These are phyloP conservation scores for Lasioglossum vierecki DNA, from an alignment of 2,888 invertebrate genomes.

Conservation along the genomic window DNA sequence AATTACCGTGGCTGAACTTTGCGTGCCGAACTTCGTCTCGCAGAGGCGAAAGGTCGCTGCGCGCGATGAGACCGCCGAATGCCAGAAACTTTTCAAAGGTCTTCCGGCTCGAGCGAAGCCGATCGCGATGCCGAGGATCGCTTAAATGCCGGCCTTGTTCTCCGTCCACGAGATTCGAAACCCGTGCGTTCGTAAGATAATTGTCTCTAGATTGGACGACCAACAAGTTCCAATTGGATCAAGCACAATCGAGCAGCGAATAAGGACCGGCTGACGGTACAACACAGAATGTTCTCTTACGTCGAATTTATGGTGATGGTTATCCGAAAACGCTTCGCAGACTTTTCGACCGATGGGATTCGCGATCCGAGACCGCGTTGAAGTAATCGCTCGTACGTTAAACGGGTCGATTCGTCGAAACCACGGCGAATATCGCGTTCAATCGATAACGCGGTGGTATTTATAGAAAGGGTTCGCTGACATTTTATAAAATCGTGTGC, in stretches of 20 bases:
- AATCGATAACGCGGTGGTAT: conserved; percentile 65
- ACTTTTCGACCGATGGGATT: background rate
- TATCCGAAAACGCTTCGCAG: conserved; percentile 3
- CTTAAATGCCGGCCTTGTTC: conserved; percentile 29
- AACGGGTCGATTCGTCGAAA: conserved; percentile 29
- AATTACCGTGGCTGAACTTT: conserved; percentile 55
- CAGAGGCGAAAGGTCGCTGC: conserved; percentile 44
- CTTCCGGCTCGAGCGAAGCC: conserved; percentile 1
- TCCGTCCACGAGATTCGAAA: background rate
- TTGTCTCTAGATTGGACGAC: background rate
- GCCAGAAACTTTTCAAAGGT: conserved; percentile 59
- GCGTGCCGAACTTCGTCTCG: conserved; percentile 47
- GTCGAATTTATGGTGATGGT: conserved; percentile 14
- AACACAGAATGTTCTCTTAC: conserved; percentile 10
- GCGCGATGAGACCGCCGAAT: conserved; percentile 42
- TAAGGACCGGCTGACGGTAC: background rate
- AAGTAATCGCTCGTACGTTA: conserved; percentile 25
- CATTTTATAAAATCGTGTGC: conserved; percentile 10
- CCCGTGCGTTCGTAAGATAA: background rate
- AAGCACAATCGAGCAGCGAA: background rate
- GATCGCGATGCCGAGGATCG: conserved; percentile 8
- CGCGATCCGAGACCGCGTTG: conserved; percentile 3
- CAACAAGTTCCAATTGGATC: background rate
- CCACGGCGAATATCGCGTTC: conserved; percentile 16
- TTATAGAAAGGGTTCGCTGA: conserved; percentile 66